Conservation (phyloP, 2,797 vertebrate genomes). For the Sebastes ruberrimus region DNA sequence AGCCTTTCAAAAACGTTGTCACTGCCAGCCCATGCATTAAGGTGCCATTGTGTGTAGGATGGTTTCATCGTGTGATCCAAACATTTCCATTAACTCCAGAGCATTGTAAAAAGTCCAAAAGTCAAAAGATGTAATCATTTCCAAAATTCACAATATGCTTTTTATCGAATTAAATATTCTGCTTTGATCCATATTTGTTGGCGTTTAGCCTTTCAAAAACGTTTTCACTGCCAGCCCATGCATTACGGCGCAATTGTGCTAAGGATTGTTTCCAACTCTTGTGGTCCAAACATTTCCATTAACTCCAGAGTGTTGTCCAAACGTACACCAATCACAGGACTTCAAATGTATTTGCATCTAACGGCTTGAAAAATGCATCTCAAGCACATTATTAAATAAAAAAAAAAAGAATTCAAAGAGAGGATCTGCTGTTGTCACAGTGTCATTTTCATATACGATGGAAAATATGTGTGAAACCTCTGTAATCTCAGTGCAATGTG, state of each 20-base stretch:
- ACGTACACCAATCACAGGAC: background rate
- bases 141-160: no score
- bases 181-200: background rate
- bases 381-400: background rate
- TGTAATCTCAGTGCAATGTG: background rate
- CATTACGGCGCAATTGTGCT: background rate
- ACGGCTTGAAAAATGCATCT: background rate
- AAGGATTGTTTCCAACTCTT: background rate
- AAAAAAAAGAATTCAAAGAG: accelerated
- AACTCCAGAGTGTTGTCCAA: background rate
- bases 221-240: background rate
- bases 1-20: no score
- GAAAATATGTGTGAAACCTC: background rate
- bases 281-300: background rate
- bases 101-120: no score
- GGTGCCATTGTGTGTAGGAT: no score
- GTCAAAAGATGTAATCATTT: no score
- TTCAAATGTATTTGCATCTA: background rate
- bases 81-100: no score
- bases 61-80: no score
- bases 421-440: background rate
- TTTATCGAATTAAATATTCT: background rate
- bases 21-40: no score
- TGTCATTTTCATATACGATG: background rate
- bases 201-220: background rate